Evolutionary conservation across 2,113 vertebrate species (phyloP).

Genomic region (Mormyrus lacerda): DNA sequence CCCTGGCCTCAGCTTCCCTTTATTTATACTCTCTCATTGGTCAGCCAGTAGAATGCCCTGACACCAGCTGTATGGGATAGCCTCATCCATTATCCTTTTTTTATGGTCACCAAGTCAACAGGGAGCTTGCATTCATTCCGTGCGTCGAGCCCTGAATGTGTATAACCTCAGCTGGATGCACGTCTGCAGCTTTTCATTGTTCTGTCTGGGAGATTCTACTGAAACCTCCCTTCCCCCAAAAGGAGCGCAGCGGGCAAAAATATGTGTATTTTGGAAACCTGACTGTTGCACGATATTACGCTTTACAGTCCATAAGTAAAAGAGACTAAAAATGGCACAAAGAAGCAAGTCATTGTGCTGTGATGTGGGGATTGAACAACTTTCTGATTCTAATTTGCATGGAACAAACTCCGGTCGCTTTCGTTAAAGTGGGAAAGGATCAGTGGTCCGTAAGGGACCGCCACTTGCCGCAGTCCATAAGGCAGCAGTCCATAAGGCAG

Average conservation of each 20-base stretch:
- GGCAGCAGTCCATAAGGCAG: no score
- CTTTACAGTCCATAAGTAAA: not conserved
- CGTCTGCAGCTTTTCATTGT: not conserved
- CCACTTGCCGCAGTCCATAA: no score
- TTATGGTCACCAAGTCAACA: not conserved
- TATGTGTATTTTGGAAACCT: not conserved
- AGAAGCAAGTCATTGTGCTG: not conserved
- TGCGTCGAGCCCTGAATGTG: not conserved
- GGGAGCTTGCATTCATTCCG: not conserved
- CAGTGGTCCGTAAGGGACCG: not conserved
- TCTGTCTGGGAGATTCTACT: not conserved
- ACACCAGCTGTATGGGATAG: not conserved
- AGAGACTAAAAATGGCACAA: not conserved
- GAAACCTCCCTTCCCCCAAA: not conserved
- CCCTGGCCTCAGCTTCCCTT: not conserved
- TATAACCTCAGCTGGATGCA: not conserved
- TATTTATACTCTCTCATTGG: not conserved
- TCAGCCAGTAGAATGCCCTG: not conserved
- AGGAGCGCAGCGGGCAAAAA: not conserved
- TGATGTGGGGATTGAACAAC: not conserved
- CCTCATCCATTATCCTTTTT: not conserved
- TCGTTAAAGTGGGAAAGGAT: not conserved
- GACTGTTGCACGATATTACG: not conserved
- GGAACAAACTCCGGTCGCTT: not conserved
- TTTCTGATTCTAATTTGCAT: not conserved